Percentiles rank a stretch among this genome's conserved stretches.
phyloP scores from a whole-genome alignment of 2,888 invertebrate species.

The Limnephilus lunatus region DNA sequence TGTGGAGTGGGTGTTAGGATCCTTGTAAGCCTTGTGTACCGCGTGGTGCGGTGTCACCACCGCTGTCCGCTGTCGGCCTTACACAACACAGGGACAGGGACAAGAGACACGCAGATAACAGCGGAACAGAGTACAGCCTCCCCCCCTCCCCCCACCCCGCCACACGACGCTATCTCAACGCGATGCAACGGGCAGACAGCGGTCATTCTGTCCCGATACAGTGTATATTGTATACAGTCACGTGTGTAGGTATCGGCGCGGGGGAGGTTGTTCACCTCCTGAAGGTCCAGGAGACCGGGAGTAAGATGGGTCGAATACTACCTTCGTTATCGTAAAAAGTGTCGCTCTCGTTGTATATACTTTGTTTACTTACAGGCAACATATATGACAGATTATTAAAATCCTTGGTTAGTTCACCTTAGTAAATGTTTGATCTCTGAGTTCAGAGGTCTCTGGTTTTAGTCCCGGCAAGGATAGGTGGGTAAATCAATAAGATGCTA shows the following conservation, averaged over 20 bases:
- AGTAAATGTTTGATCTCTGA: not conserved
- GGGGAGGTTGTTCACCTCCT: not conserved
- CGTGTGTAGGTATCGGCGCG: not conserved
- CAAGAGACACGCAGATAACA: not conserved
- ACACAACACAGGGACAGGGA: not conserved
- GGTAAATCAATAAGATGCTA: too few relatives aligned
- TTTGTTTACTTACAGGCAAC: not conserved
- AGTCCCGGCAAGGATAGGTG: not conserved
- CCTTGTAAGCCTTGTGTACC: not conserved
- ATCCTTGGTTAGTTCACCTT: not conserved
- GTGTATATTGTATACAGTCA: not conserved
- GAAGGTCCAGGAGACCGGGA: not conserved
- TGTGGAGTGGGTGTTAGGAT: not conserved
- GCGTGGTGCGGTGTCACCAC: not conserved
- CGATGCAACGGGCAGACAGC: not conserved
- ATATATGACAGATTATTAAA: not conserved
- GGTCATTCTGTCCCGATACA: too few relatives aligned
- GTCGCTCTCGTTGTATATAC: not conserved
- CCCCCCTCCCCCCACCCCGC: not conserved
- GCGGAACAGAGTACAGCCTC: not conserved
- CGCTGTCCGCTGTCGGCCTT: not conserved
- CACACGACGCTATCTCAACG: not conserved
- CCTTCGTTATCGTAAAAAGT: not conserved
- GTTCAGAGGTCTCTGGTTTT: not conserved
- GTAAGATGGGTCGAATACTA: not conserved